Base-by-base conservation (phyloP, 2,888 invertebrate genomes). In the Ennomos erosarius region DNA sequence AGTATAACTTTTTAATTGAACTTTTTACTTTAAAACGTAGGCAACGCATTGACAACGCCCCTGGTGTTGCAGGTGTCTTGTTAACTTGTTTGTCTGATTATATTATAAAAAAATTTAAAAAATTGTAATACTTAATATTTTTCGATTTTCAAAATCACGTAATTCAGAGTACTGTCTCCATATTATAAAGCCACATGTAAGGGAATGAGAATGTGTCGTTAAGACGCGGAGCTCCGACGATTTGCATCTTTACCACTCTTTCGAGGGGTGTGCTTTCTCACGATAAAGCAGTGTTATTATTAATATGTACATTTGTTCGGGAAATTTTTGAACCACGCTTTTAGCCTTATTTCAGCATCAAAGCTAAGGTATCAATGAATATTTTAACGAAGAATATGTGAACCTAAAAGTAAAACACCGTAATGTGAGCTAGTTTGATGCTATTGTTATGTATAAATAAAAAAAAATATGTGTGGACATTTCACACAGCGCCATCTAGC, bases 141-240 rank as follows among this genome's bases (percentile, higher is more conserved):
- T 26, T 6, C 4, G 3, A 6, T 26, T 26, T 26, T 6, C 26
- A 26, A 26, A 26, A 26, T 26, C 6, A 5, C 33, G 11, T 35
- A 45, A 46, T 16, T 0, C 16, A 51, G 10, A 11, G 40, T 56
- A 51, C 55, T 56, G 61, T 40, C 10, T 33, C 1, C 37, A 49
- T 39, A 47, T 36, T 39, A 47, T 36, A 33, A 11, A 8, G 12
- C 35, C 42, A 69, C 82, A 75, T 78, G 74, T 78, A 79, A 78
- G 83, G 85, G 84, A 82, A 84, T 81, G 82, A 79, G 79, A 86
- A 84, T 82, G 85, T 82, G 87, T 87, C 85, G 87, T 88, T 91
- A 90, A 90, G 88, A 88, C 75, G 82, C 71, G 76, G 78, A 75
- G 66, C 72, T 71, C 70, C 74, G 66, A 65, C 78, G 83, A 90